A percentile compares a stretch with the other conserved stretches of the same genome.
Conservation (phyloP, 2,888 invertebrate genomes). For the Rosalia funebris region DNA sequence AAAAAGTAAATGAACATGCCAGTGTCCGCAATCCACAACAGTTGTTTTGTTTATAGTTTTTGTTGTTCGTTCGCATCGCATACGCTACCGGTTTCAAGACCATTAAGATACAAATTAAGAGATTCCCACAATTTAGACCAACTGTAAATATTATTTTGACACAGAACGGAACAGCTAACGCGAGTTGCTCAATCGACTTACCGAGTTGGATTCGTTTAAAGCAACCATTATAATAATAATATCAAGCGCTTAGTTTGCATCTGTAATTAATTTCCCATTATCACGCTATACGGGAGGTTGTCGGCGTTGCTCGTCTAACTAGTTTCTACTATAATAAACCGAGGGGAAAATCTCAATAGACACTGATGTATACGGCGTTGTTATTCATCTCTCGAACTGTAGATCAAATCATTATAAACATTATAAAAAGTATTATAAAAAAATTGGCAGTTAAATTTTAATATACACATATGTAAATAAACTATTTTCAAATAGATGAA, state of each 20-base stretch:
- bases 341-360: not conserved
- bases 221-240: not conserved
- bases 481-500: no score
- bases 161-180: not conserved
- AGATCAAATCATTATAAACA: no score
- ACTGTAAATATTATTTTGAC: constrained; percentile 3
- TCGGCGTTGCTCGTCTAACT: not conserved
- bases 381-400: no score
- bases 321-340: not conserved
- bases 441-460: no score
- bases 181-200: not conserved
- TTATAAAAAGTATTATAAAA: no score
- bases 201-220: not conserved
- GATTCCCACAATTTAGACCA: not conserved
- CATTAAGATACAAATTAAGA: not conserved
- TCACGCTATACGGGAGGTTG: not conserved
- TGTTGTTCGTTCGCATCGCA: not conserved
- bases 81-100: not conserved
- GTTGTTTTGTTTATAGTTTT: constrained; percentile 1
- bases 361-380: no score
- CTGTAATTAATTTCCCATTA: not conserved
- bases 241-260: not conserved
- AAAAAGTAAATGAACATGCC: no score
- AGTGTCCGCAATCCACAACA: not conserved
- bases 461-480: no score